These are phyloP conservation scores for Chlorodrepanis virens DNA, from an alignment of 2,113 vertebrate species.

Conservation along the genomic window DNA sequence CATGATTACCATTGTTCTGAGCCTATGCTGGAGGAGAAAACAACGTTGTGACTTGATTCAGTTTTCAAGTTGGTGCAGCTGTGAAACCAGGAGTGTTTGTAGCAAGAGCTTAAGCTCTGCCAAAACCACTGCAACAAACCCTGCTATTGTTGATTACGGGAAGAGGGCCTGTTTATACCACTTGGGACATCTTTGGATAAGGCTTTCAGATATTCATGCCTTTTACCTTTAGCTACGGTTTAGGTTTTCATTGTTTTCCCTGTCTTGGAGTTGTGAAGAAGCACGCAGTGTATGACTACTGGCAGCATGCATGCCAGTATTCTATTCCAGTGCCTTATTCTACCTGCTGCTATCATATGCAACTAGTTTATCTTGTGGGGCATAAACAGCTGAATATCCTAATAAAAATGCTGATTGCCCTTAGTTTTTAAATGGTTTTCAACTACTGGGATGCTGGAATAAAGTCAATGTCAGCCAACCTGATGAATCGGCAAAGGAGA, in stretches of 20 bases:
- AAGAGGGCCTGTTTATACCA: background rate
- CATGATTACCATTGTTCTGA: background rate
- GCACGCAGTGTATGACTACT: fast-evolving
- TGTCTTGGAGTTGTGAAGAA: background rate
- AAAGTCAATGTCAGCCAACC: too few species aligned
- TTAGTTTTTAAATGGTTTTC: background rate
- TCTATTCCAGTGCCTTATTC: background rate
- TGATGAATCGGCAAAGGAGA: background rate
- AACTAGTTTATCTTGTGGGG: background rate
- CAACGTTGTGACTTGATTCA: background rate
- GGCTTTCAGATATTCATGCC: background rate
- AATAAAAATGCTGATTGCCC: background rate
- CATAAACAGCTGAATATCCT: background rate
- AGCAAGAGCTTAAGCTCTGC: background rate
- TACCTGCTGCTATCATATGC: background rate
- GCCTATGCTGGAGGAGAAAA: background rate
- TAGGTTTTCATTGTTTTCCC: background rate
- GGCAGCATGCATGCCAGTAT: too few species aligned
- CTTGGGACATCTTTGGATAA: background rate
- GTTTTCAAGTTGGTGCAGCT: background rate
- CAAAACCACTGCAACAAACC: background rate
- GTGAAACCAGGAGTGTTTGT: background rate
- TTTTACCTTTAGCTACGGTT: background rate
- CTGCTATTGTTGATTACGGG: background rate
- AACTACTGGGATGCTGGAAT: background rate